Percentiles rank a stretch among this genome's conserved stretches.
Evolutionary conservation across 2,797 vertebrate genomes (phyloP).

Genomic region (Stomatorhinus walkeri): DNA sequence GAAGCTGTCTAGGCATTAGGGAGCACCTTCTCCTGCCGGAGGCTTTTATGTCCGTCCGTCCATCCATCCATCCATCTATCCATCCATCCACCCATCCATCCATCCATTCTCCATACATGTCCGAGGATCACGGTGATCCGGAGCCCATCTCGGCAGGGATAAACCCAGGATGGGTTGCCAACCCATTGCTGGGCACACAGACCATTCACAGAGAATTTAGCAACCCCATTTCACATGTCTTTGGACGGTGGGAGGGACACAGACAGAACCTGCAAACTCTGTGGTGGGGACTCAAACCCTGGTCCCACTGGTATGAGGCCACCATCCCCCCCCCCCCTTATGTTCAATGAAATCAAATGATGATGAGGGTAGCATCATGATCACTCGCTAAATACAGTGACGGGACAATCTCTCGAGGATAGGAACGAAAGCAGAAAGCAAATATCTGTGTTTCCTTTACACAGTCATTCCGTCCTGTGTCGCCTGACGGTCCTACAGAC

Average conservation of each 20-base stretch:
- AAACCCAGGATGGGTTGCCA: not conserved
- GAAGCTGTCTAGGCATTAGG: slow-evolving; percentile 39
- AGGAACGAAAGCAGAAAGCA: not conserved
- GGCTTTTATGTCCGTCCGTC: not conserved
- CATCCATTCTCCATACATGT: not conserved
- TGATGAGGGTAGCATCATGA: not conserved
- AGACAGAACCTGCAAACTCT: not conserved
- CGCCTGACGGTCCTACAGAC: not conserved
- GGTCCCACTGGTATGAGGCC: not conserved
- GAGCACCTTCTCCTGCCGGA: slow-evolving; percentile 7
- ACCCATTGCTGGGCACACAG: not conserved
- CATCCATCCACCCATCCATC: too few species aligned
- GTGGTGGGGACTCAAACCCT: not conserved
- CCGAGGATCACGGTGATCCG: not conserved
- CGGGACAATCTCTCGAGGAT: not conserved
- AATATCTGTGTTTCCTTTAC: not conserved
- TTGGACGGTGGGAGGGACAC: not conserved
- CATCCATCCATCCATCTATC: too few species aligned
- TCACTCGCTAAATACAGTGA: not conserved
- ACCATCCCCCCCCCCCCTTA: not conserved
- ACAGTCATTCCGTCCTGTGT: not conserved
- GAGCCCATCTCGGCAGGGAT: not conserved
- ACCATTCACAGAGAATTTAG: not conserved
- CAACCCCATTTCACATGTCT: not conserved
- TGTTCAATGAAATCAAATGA: not conserved